Base-by-base conservation (phyloP, 2,888 invertebrate genomes). In the Lottia scabra region DNA sequence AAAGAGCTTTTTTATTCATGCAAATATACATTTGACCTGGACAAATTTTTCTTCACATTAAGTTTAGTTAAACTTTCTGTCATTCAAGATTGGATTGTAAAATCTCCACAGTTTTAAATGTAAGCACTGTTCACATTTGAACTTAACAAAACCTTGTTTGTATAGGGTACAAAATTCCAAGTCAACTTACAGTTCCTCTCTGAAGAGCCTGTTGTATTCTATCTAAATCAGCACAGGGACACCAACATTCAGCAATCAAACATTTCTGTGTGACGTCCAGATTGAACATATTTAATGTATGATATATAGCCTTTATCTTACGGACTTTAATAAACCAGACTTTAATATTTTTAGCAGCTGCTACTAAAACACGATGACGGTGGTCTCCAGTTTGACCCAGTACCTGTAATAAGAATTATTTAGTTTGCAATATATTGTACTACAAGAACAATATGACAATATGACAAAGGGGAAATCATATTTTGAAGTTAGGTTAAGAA, bases 261-360 rank as follows among this genome's bases (percentile, higher is more conserved):
- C 99, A 99, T 90, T 99, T 99, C 91, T 99, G 98, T 0, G 99
- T 99, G n/a, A 99, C 99, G 90, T 99, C 99, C 92, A 99, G 92
- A 90, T 99, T 99, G 92, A 99, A 99, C 87, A 98, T 92, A 91
- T 99, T 99, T 86, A 99, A 91, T 0, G 98, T 99, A 91, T 98
- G 97, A 91, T 99, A 99, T 89, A 99, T 99, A 23, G 99, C 99
- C 91, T 99, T 99, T 90, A 99, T 99, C 92, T 99, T 99, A 85
- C 97, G 94, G 69, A 99, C 99, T 91, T 99, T 99, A 77, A 98
- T 95, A 71, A 87, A 87, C 99, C 99, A 99, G 89, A 96, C 97
- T 91, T 98, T 97, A 74, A 99, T 95, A 91, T 98, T 98, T 90
- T 99, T 98, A 0, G 99, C 98, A 0, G 99, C 99, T 0, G 99